Evolutionary conservation across 2,888 invertebrate species (phyloP), one percentile per base, ranked within the genome.

Genomic region (Ennomos erosarius): DNA sequence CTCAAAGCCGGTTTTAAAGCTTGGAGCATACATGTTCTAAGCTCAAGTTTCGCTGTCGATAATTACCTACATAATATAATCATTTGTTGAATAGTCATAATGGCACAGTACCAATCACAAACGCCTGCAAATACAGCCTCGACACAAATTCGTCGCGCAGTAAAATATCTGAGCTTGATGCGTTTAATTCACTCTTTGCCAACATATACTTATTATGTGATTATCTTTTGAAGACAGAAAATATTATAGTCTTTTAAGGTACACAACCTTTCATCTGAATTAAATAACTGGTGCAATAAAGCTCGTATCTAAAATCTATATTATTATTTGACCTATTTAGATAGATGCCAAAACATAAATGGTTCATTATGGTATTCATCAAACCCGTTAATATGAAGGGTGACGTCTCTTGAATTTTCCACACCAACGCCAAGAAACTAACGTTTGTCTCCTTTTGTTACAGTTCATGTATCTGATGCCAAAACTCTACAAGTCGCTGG

Each of bases 401-500:
- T n/a, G n/a, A n/a, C 4, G 26, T 26, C 26, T 26, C 4, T 26
- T 26, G 4, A 26, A 26, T 3, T 26, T 26, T 26, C 26, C 26
- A 26, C 26, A 26, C 4, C 26, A 10, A 39, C 55, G 10, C 10
- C 33, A 47, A 50, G 35, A 50, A 11, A 59, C 62, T 77, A 68
- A 80, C 58, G 13, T 57, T n/a, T 16, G n/a, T 70, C 82, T 73
- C 78, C 71, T 76, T 70, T 90, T 89, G 84, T 93, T 93, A 60
- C 91, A 95, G 94, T 93, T 94, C 58, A 82, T 87, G 65, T 89
- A 88, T 65, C 84, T 94, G 58, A 88, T 94, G 72, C 93, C 94
- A 52, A 91, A 90, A 68, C 90, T 95, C 40, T 93, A 94, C 85
- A 93, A 87, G 64, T 84, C 85, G 6, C 78, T 91, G 33, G 76